Evolutionary conservation across 92 coral and sea anemone genomes (phyloP).

Genomic region (Heliopora coerulea): DNA sequence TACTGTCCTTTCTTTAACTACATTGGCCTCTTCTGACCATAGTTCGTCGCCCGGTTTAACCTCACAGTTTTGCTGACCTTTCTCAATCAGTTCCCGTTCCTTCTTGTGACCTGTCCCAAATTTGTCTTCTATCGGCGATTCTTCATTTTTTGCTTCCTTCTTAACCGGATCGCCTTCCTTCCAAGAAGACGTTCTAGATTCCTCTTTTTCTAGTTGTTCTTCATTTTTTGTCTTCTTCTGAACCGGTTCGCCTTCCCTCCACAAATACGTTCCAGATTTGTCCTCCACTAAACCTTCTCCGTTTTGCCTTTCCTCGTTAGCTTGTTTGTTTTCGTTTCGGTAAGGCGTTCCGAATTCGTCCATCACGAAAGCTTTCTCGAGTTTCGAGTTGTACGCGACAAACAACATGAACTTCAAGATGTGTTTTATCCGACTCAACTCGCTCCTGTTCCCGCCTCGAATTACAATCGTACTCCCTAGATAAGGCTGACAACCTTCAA

Average conservation of each 20-base stretch:
- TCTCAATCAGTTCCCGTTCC: neutral
- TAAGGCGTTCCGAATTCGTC: conserved; percentile 92
- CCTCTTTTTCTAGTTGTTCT: conserved; percentile 19
- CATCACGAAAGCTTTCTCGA: conserved; percentile 81
- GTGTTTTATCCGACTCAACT: conserved; percentile 72
- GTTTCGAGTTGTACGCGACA: conserved; percentile 79
- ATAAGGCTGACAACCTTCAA: conserved; percentile 89
- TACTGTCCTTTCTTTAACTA: neutral
- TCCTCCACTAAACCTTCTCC: neutral
- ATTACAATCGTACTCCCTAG: conserved; percentile 83
- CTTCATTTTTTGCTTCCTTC: neutral
- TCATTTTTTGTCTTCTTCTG: neutral
- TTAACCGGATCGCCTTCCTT: no score
- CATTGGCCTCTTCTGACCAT: neutral
- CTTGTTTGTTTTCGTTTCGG: neutral
- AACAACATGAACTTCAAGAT: conserved; percentile 74
- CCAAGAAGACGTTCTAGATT: no score
- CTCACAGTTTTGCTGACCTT: neutral
- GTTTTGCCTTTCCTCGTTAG: neutral
- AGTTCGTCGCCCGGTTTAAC: neutral
- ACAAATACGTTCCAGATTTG: conserved; percentile 8
- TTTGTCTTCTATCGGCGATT: no score
- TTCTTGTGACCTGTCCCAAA: neutral
- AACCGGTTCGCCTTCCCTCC: neutral
- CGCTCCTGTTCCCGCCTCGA: conserved; percentile 84